Evolutionary conservation across 2,113 vertebrate species (phyloP).

Genomic region (Axis porcinus): DNA sequence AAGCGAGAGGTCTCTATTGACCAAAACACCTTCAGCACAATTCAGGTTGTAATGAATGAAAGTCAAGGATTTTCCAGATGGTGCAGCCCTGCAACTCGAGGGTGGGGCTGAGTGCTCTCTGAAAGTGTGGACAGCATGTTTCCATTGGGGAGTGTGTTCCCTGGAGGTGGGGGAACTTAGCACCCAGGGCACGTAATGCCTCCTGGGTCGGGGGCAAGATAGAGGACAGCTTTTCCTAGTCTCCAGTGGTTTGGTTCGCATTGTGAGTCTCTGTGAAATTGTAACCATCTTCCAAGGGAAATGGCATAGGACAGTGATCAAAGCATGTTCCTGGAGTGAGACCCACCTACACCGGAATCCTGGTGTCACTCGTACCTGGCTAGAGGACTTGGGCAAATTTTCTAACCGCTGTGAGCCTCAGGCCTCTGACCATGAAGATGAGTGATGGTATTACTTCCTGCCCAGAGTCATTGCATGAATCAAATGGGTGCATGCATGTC

Average conservation of each 20-base stretch:
- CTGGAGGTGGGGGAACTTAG: neutral
- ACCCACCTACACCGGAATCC: neutral
- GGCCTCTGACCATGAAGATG: neutral
- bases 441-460: accelerated
- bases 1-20: slow-evolving; percentile 33
- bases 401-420: neutral
- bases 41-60: neutral
- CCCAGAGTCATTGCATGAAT: accelerated
- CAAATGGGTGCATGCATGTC: accelerated
- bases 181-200: neutral
- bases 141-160: neutral
- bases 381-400: neutral
- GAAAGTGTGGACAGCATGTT: accelerated
- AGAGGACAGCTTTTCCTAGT: neutral
- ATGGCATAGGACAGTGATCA: neutral
- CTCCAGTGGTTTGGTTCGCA: neutral
- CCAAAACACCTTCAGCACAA: slow-evolving; percentile 22
- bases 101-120: neutral
- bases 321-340: neutral
- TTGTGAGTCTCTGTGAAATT: neutral
- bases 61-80: neutral
- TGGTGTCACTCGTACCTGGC: neutral
- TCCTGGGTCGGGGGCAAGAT: accelerated
- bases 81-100: accelerated
- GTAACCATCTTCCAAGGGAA: neutral